phyloP scores from a whole-genome alignment of 2,888 invertebrate genomes.

The Entomobrya multifasciata region DNA sequence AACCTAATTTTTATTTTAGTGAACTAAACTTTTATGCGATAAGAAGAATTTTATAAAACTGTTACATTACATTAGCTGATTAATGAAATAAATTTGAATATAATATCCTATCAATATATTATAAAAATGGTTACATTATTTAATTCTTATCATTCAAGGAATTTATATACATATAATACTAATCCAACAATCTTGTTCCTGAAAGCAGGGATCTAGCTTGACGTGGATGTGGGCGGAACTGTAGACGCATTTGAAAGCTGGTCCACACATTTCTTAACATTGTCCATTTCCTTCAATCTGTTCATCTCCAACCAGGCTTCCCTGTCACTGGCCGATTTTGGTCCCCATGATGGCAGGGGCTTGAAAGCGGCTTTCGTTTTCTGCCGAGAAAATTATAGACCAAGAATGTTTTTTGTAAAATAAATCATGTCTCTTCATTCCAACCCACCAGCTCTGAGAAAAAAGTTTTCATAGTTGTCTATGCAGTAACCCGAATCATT shows the following conservation, averaged over 20 bases:
- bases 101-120: no score
- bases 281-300: neutral
- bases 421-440: no score
- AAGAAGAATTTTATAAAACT: no score
- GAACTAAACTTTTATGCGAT: no score
- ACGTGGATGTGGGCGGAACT: constrained; percentile 12
- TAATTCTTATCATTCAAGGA: neutral
- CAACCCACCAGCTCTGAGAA: no score
- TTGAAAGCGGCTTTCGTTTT: constrained; percentile 52
- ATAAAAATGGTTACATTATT: neutral
- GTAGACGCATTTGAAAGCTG: constrained; percentile 45
- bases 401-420: no score
- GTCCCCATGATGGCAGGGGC: constrained; percentile 64
- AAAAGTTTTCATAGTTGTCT: no score
- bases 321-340: constrained; percentile 22
- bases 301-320: constrained; percentile 41
- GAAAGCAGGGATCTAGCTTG: neutral
- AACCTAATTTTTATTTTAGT: no score
- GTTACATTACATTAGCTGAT: no score
- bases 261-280: neutral
- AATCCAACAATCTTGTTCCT: no score
- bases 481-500: no score
- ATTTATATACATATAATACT: neutral
- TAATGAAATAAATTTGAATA: no score
- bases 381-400: constrained; percentile 16